Percentiles rank a stretch among this genome's conserved stretches.
phyloP scores from a whole-genome alignment of 2,113 vertebrate genomes.

The Equus quagga region DNA sequence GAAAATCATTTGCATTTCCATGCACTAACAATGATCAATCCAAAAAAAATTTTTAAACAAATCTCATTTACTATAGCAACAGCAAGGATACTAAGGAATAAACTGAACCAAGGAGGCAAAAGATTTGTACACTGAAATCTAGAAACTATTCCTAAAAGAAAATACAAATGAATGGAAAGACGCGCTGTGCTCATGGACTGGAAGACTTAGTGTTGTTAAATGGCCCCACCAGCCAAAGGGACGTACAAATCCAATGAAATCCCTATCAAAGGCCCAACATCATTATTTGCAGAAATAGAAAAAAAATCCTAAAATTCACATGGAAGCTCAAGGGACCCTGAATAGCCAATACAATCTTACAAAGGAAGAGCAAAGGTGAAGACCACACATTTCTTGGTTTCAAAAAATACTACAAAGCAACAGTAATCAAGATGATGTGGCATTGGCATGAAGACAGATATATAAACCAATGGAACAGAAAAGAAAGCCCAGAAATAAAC shows the following conservation, averaged over 20 bases:
- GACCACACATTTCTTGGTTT: background rate
- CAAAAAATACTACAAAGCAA: background rate
- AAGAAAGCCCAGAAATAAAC: background rate
- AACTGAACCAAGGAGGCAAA: too few species aligned
- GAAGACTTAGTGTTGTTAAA: background rate
- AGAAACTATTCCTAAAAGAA: too few species aligned
- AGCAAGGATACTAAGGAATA: too few species aligned
- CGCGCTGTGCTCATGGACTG: background rate
- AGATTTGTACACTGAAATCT: too few species aligned
- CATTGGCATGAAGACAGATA: background rate
- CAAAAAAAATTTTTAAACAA: too few species aligned
- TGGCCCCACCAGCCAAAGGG: background rate
- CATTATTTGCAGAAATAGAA: background rate
- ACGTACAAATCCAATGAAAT: background rate
- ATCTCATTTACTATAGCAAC: too few species aligned
- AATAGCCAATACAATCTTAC: background rate
- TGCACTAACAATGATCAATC: too few species aligned
- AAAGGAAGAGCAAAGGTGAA: background rate
- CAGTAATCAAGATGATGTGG: background rate
- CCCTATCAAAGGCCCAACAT: background rate
- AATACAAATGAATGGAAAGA: background rate
- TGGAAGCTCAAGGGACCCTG: background rate
- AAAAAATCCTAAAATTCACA: background rate
- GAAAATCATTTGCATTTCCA: too few species aligned
- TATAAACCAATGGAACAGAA: background rate